Percentiles rank a stretch among this genome's conserved stretches.
Conservation (phyloP, 92 coral and sea anemone genomes). For the Plumapathes pennacea region DNA sequence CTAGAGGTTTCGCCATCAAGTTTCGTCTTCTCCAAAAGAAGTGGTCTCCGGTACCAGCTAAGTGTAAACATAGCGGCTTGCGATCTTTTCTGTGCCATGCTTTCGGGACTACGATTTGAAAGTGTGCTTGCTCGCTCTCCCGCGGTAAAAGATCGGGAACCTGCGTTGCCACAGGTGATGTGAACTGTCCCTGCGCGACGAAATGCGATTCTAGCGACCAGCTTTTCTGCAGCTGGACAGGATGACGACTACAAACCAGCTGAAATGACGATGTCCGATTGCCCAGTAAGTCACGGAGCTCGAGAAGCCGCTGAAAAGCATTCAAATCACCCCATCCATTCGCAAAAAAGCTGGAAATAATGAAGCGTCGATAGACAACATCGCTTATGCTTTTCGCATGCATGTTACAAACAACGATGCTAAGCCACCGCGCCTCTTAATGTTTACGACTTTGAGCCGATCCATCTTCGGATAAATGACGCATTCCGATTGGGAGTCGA, state of each 20-base stretch:
- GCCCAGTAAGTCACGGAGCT: conserved; percentile 56
- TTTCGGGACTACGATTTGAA: conserved; percentile 83
- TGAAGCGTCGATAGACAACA: conserved; percentile 74
- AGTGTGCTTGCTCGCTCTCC: conserved; percentile 88
- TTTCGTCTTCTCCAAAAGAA: conserved; percentile 92
- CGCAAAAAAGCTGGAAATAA: conserved; percentile 79
- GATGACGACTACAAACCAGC: conserved; percentile 51
- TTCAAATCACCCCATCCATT: conserved; percentile 92
- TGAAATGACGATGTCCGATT: conserved; percentile 49
- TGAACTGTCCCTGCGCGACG: conserved; percentile 86
- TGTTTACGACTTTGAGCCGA: no score
- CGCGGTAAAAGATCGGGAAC: conserved; percentile 80
- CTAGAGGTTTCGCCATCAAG: conserved; percentile 92
- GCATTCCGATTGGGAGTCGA: no score
- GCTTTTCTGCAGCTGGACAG: conserved; percentile 70
- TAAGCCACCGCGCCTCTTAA: no score
- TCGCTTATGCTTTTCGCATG: conserved; percentile 75
- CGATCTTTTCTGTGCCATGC: conserved; percentile 58
- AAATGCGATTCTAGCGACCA: conserved; percentile 77
- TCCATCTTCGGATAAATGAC: no score
- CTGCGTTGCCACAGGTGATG: conserved; percentile 83
- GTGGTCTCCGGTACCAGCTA: conserved; percentile 98
- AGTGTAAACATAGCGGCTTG: conserved; percentile 79
- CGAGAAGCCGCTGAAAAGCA: conserved; percentile 56
- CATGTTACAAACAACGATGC: conserved; percentile 35